These are phyloP conservation scores for Thelaira solivaga DNA, from an alignment of 2,888 invertebrate species.

Conservation along the genomic window DNA sequence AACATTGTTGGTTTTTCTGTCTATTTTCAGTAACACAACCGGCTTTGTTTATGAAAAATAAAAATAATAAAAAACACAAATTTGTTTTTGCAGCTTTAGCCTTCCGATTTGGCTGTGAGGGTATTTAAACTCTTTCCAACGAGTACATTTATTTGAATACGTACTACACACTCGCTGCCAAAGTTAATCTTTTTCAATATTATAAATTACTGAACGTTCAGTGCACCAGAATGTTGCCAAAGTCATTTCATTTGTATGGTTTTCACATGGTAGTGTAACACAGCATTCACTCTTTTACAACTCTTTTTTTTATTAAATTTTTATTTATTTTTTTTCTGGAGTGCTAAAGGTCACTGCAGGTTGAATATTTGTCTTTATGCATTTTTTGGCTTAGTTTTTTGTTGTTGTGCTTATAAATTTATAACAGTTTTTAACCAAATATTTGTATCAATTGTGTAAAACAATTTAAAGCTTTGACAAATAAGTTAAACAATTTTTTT, in stretches of 20 bases:
- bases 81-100: background rate
- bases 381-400: background rate
- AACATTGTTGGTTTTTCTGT: background rate
- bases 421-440: background rate
- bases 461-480: no score
- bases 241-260: background rate
- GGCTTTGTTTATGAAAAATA: slow-evolving; percentile 10
- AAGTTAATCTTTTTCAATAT: slow-evolving; percentile 38
- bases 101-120: background rate
- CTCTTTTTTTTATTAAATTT: slow-evolving; percentile 9
- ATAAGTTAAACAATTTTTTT: no score
- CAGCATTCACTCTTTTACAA: background rate
- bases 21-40: slow-evolving; percentile 17
- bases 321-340: background rate
- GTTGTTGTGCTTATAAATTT: background rate
- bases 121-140: background rate
- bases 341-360: slow-evolving; percentile 2
- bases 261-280: background rate
- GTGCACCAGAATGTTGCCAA: background rate
- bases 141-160: slow-evolving; percentile 25
- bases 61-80: no score
- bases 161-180: slow-evolving; percentile 14
- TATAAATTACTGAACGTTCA: slow-evolving; percentile 20
- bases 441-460: no score
- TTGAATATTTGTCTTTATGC: background rate